Base-by-base conservation (phyloP, 2,888 invertebrate species). In the Calephelis perditalis region DNA sequence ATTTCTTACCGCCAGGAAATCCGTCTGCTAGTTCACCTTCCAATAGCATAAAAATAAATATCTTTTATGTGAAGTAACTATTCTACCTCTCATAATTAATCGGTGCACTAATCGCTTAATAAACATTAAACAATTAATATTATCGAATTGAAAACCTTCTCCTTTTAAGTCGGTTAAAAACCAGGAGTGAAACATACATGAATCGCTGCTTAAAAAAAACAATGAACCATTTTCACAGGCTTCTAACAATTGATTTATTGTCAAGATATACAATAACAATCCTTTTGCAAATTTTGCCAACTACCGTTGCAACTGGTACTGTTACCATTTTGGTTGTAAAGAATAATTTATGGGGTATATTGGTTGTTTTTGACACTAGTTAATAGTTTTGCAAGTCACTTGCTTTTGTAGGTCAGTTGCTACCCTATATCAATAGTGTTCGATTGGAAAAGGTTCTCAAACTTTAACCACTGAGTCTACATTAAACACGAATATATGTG, bases 401-500 rank as follows among this genome's bases (percentile, higher is more conserved):
- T 60, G 76, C 75, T 72, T 85, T 87, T 88, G 86, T 86, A 86
- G 84, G 86, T 88, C 82, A 86, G 82, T 86, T 75, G 77, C 67
- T 66, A 63, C 73, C 76, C 75, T 77, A 72, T 72, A 68, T 73
- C 68, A 75, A 76, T 75, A 77, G 65, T 72, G 71, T 67, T 69
- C 62, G 59, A 63, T 62, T 62, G 57, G 4, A 74, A 71, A 65
- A 58, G 78, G 7, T 71, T 68, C 75, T 76, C 81, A 86, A 86
- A 78, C 26, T 26, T 26, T 26, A 26, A 26, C 26, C 3, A 26
- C 26, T 26, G 26, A 26, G 26, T 26, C 26, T 26, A 4, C 26
- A 26, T 26, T 2, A 26, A 26, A 4, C 26, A 26, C 26, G 26
- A 26, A 26, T 26, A n/a, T n/a, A n/a, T n/a, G n/a, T n/a, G n/a